Percentiles rank a stretch among this genome's conserved stretches.
Conservation (phyloP, 2,797 vertebrate genomes). For the Diplodus puntazzo region DNA sequence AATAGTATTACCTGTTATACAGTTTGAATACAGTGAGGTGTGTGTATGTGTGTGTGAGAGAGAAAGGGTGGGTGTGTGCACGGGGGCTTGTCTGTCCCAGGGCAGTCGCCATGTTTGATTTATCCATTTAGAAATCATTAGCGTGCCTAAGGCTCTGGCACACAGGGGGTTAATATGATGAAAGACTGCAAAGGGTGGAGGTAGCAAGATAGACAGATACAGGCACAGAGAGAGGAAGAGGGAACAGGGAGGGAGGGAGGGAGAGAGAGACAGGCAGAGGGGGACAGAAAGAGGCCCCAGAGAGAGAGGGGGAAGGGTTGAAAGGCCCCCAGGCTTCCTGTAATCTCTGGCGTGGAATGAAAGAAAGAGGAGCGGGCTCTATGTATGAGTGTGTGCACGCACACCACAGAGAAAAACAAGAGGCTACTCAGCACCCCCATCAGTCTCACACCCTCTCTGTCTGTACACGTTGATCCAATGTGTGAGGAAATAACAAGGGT, state of each 20-base stretch:
- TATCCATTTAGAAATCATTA: conserved; percentile 86
- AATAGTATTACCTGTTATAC: conserved; percentile 21
- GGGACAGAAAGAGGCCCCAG: conserved; percentile 48
- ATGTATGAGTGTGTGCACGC: conserved; percentile 47
- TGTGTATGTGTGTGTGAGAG: not conserved
- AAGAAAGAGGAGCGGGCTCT: conserved; percentile 72
- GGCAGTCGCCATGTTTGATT: conserved; percentile 82
- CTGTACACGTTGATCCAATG: conserved; percentile 31
- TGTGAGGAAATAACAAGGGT: no score
- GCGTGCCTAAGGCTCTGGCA: conserved; percentile 80
- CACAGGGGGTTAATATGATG: conserved; percentile 85
- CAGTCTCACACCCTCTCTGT: conserved; percentile 64
- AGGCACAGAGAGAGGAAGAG: conserved; percentile 43
- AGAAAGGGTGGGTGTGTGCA: not conserved
- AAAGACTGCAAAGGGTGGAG: conserved; percentile 68
- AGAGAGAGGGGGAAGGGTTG: conserved; percentile 61
- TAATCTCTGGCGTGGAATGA: conserved; percentile 79
- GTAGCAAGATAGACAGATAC: conserved; percentile 53
- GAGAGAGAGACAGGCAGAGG: conserved; percentile 39
- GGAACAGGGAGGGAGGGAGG: not conserved
- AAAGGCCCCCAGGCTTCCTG: conserved; percentile 74
- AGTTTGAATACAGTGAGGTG: conserved; percentile 2
- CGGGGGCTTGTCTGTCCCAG: conserved; percentile 60
- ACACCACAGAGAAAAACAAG: conserved; percentile 53
- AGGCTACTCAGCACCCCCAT: conserved; percentile 50